Evolutionary conservation across 2,888 invertebrate species (phyloP).

Genomic region (Lasioglossum calceatum): DNA sequence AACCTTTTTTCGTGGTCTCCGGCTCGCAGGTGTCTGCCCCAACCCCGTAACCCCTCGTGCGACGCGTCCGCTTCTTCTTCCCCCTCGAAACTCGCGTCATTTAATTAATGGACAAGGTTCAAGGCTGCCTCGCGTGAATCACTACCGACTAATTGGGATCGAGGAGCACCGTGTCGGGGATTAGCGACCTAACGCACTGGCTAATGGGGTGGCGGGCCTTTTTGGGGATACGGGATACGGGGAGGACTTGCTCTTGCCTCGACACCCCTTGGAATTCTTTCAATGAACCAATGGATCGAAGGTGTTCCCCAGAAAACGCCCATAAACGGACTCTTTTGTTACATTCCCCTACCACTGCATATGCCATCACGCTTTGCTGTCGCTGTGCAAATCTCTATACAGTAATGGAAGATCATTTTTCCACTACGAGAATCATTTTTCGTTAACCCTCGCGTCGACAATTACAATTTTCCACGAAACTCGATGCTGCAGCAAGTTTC

Average conservation of each 20-base stretch:
- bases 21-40: conserved; percentile 44
- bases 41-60: not conserved
- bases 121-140: conserved; percentile 54
- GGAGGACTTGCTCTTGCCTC: not conserved
- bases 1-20: conserved; percentile 12
- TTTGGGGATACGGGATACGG: conserved; percentile 18
- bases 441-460: too few relatives aligned
- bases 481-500: not conserved
- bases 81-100: conserved; percentile 12
- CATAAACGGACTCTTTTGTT: not conserved
- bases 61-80: not conserved
- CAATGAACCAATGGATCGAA: not conserved
- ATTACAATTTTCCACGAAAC: too few relatives aligned
- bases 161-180: conserved; percentile 18
- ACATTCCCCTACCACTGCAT: not conserved
- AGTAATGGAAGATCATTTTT: not conserved
- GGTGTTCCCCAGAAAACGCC: not conserved
- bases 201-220: conserved; percentile 26
- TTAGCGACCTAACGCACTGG: conserved; percentile 18
- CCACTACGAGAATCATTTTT: not conserved
- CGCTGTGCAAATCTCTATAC: not conserved
- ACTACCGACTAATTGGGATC: conserved; percentile 38
- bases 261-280: not conserved
- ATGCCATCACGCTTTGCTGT: not conserved
- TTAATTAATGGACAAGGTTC: conserved; percentile 49